Base-by-base conservation (phyloP, 2,888 invertebrate species). In the Actias luna region DNA sequence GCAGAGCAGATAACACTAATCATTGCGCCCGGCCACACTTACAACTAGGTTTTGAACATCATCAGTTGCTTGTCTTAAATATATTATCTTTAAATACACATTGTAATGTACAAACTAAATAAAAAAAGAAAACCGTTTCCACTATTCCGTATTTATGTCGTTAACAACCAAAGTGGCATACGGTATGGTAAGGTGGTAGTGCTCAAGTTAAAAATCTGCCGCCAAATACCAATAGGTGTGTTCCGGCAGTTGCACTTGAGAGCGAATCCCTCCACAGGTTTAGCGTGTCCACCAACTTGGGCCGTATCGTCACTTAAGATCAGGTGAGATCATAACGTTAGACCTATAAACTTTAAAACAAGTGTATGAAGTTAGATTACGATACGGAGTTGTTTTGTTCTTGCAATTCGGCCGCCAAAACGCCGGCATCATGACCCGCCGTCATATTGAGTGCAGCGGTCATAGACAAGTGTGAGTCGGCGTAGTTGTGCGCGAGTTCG, bases 371-470 rank as follows among this genome's bases (percentile, higher is more conserved):
- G 65, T 22, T 64, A 69, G 76, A 74, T 83, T 85, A 88, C 76
- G 85, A 86, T 74, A 88, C 89, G 52, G 90, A 85, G 79, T 84
- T 89, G 77, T 87, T 87, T 75, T 82, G 80, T 74, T 88, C 85
- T 67, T 83, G 83, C 67, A 91, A 77, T 70, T 91, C 86, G 75
- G 78, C 80, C 75, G 89, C 83, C 78, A 91, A 71, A 80, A 88
- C 82, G 79, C 79, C 78, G 85, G 92, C 82, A 87, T 94, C 84
- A 86, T 93, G 89, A 82, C 93, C 84, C 88, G 94, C 85, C 64
- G 93, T 88, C 92, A 92, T 92, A 82, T 89, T 94, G 78, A 92
- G 92, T 75, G 89, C 91, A n/a, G 79, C 87, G 82, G 84, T 92
- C 84, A 89, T 89, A 71, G 87, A 80, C 72, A 89, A 80, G 72